These are phyloP conservation scores for Agrilus mali DNA, from an alignment of 2,888 invertebrate species.

Conservation along the genomic window DNA sequence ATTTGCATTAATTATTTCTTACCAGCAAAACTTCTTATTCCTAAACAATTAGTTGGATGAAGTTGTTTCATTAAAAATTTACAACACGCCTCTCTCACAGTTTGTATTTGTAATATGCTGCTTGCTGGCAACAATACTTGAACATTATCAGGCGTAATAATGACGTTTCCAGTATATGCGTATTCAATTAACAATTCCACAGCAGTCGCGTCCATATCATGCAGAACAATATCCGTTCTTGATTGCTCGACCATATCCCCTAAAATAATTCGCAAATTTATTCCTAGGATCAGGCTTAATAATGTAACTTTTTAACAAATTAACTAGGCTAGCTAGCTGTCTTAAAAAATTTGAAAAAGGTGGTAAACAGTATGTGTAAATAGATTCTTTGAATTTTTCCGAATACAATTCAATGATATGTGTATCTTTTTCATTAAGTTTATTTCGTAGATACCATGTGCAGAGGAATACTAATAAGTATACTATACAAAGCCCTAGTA, in stretches of 20 bases:
- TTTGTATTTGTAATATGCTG: slow-evolving; percentile 56
- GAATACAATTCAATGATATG: no score
- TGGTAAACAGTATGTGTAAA: no score
- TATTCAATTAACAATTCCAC: slow-evolving; percentile 58
- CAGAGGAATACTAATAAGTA: no score
- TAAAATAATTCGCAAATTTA: slow-evolving; percentile 17
- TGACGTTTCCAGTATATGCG: slow-evolving; percentile 63
- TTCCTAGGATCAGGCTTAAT: no score
- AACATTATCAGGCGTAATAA: slow-evolving; percentile 33
- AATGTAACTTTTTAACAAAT: no score
- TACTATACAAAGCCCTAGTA: no score
- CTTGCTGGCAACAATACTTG: slow-evolving; percentile 53
- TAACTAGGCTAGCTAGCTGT: no score
- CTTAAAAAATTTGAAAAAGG: no score
- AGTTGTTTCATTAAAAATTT: slow-evolving; percentile 61
- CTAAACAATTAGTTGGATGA: slow-evolving; percentile 64
- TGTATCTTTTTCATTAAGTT: no score
- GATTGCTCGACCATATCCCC: slow-evolving; percentile 48
- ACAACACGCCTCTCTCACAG: slow-evolving; percentile 60
- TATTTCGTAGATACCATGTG: no score
- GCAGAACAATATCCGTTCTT: slow-evolving; percentile 40
- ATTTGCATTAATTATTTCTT: slow-evolving; percentile 9
- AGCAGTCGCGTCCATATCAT: slow-evolving; percentile 48
- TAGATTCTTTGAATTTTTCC: no score
- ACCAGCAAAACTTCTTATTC: slow-evolving; percentile 60